phyloP scores from a whole-genome alignment of 2,888 invertebrate genomes.

The Caenorhabditis sulstoni region DNA sequence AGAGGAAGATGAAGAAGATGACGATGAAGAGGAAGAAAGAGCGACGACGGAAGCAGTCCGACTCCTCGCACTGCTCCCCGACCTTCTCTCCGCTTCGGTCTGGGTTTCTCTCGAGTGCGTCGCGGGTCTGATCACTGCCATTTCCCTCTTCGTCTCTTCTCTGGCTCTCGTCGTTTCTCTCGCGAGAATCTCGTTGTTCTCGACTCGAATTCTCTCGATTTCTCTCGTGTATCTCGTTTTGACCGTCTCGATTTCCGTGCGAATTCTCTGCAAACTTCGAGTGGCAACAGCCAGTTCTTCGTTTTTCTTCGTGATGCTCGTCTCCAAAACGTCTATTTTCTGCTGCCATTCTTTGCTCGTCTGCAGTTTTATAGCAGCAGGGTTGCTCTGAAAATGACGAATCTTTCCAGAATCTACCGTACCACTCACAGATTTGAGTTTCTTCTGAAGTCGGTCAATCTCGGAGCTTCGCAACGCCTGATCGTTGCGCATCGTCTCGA shows the following conservation, averaged over 20 bases:
- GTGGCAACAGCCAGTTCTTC: constrained; percentile 20
- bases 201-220: constrained; percentile 22
- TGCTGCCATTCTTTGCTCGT: constrained; percentile 24
- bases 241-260: constrained; percentile 12
- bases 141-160: constrained; percentile 29
- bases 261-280: not conserved
- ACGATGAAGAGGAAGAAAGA: constrained; percentile 17
- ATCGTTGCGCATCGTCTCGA: constrained; percentile 53
- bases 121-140: constrained; percentile 26
- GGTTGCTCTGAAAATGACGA: constrained; percentile 31
- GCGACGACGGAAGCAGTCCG: not conserved
- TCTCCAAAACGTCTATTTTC: constrained; percentile 24
- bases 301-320: constrained; percentile 34
- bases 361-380: constrained; percentile 18
- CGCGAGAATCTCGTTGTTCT: constrained; percentile 3
- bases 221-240: constrained; percentile 10
- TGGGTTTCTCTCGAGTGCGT: constrained; percentile 27
- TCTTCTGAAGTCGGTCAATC: constrained; percentile 50
- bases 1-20: not conserved
- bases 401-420: not conserved
- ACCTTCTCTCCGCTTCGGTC: not conserved
- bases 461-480: constrained; percentile 38
- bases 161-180: constrained; percentile 18
- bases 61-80: not conserved
- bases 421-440: constrained; percentile 32